phyloP scores from a whole-genome alignment of 2,888 invertebrate species.

The Desoria tigrina region DNA sequence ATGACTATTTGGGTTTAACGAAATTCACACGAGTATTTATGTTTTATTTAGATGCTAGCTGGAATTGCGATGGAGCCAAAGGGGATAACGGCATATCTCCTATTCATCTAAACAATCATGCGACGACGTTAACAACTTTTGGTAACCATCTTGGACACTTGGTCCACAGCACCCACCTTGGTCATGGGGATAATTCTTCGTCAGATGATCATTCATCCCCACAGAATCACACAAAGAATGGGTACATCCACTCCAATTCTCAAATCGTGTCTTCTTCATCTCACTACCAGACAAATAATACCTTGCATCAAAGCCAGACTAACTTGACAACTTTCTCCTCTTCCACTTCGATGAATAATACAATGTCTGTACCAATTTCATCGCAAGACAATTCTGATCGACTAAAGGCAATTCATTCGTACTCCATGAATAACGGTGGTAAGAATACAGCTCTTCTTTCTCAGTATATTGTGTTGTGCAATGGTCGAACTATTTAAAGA shows the following conservation, averaged over 20 bases:
- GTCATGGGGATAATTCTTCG: conserved; percentile 29
- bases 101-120: conserved; percentile 50
- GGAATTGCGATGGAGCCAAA: conserved; percentile 52
- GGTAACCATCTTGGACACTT: conserved; percentile 47
- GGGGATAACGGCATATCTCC: conserved; percentile 50
- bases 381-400: conserved; percentile 44
- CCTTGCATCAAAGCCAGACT: conserved; percentile 40
- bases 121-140: conserved; percentile 48
- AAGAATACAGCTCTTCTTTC: no score
- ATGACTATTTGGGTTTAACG: no score
- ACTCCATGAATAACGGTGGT: conserved; percentile 35
- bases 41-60: conserved; percentile 52
- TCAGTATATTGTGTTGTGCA: no score
- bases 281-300: conserved; percentile 47
- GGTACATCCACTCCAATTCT: conserved; percentile 46
- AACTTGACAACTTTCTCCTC: conserved; percentile 47
- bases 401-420: conserved; percentile 33
- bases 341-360: conserved; percentile 23
- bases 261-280: conserved; percentile 46
- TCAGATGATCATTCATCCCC: conserved; percentile 40
- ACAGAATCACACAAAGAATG: conserved; percentile 47
- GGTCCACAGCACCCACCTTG: conserved; percentile 37
- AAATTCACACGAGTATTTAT: no score
- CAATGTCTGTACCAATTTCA: conserved; percentile 24
- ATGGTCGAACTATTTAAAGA: no score